phyloP scores from a whole-genome alignment of 2,113 vertebrate genomes.

The Neofelis nebulosa region DNA sequence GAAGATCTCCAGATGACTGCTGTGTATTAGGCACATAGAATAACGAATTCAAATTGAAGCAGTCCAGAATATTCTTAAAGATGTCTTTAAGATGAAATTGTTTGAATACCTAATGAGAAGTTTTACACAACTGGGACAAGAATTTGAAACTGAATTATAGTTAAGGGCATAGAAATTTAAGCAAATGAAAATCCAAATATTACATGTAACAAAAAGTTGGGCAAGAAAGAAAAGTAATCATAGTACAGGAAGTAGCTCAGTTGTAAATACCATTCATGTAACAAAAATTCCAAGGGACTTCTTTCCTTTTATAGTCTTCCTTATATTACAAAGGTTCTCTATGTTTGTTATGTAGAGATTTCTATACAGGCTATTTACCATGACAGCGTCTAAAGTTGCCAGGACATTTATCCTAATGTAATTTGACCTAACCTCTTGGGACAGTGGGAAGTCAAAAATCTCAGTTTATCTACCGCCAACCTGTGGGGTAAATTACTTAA shows the following conservation, averaged over 20 bases:
- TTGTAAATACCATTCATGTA: not conserved
- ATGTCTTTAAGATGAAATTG: not conserved
- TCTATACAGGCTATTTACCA: not conserved
- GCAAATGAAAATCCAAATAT: conserved; percentile 32
- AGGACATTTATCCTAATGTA: conserved; percentile 24
- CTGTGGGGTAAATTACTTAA: not conserved
- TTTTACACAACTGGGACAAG: not conserved
- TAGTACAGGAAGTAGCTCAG: not conserved
- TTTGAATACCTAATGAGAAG: not conserved
- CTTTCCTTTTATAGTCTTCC: not conserved
- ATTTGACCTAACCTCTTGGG: not conserved
- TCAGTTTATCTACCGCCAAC: not conserved
- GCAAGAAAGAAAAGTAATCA: not conserved
- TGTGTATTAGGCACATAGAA: not conserved
- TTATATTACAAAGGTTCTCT: not conserved
- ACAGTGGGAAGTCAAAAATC: not conserved
- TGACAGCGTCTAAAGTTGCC: not conserved
- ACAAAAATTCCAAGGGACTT: conserved; percentile 29
- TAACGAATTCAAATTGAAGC: not conserved
- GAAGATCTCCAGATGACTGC: not conserved
- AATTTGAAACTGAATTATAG: not conserved
- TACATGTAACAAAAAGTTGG: not conserved
- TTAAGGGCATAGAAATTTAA: not conserved
- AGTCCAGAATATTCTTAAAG: not conserved
- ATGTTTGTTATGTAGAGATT: not conserved